These are phyloP conservation scores for Temnothorax curvispinosus DNA, from an alignment of 1,140 invertebrate genomes.

Conservation along the genomic window DNA sequence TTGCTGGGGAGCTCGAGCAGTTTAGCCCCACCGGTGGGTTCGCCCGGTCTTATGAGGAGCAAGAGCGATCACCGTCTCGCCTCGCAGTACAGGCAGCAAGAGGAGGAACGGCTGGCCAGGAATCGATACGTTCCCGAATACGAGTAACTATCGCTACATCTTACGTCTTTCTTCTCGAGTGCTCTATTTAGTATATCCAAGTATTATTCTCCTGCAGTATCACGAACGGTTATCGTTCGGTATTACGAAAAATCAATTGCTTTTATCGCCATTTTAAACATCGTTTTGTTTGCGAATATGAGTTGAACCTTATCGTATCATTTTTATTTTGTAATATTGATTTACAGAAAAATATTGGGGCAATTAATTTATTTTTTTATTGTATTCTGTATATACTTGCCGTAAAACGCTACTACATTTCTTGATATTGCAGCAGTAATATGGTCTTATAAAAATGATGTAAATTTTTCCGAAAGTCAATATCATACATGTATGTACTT, in stretches of 20 bases:
- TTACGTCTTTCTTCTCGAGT: slow-evolving; percentile 19
- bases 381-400: not conserved
- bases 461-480: slow-evolving; percentile 1
- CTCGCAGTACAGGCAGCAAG: slow-evolving; percentile 94
- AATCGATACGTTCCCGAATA: slow-evolving; percentile 85
- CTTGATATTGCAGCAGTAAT: not conserved
- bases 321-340: not conserved
- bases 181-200: not conserved
- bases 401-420: not conserved
- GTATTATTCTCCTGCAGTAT: not conserved
- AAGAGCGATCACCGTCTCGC: slow-evolving; percentile 97
- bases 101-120: slow-evolving; percentile 87
- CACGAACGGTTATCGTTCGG: not conserved
- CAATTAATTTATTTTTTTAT: not conserved
- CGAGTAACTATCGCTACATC: slow-evolving; percentile 80
- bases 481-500: not conserved
- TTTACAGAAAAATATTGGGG: not conserved
- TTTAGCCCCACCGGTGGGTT: slow-evolving; percentile 87
- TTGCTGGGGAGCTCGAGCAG: slow-evolving; percentile 85
- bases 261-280: not conserved
- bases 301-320: not conserved
- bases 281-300: not conserved
- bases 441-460: slow-evolving; percentile 7
- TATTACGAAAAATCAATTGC: not conserved
- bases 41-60: slow-evolving; percentile 93